Evolutionary conservation across 35 echinoderm and acorn worm species (phyloP).

Genomic region (Hemicentrotus pulcherrimus): DNA sequence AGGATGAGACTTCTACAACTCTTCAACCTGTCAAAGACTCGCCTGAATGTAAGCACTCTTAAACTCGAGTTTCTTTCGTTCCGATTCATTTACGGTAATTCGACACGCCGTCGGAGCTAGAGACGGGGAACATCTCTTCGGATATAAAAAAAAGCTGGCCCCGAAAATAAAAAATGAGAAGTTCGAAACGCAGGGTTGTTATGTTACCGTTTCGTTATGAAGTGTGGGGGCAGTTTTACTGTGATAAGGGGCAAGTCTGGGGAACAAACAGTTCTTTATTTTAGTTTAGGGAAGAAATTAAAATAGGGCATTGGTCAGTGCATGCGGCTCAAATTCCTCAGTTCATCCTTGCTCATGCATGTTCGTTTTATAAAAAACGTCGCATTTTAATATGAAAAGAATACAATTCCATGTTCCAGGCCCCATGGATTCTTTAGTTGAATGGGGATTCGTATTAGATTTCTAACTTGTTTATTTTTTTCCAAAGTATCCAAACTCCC

Average conservation of each 20-base stretch:
- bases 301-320: neutral
- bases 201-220: neutral
- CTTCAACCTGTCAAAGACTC: slow-evolving; percentile 48
- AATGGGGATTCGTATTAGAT: too few relatives aligned
- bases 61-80: slow-evolving; percentile 28
- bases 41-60: slow-evolving; percentile 15
- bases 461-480: too few relatives aligned
- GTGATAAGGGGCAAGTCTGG: neutral
- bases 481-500: too few relatives aligned
- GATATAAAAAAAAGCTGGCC: neutral
- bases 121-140: neutral
- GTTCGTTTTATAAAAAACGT: too few relatives aligned
- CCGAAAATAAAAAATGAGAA: neutral
- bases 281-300: neutral
- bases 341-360: too few relatives aligned
- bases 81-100: slow-evolving; percentile 47
- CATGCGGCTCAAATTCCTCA: too few relatives aligned
- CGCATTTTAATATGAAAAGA: too few relatives aligned
- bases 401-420: too few relatives aligned
- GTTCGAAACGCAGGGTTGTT: neutral
- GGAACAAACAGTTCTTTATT: neutral
- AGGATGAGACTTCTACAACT: slow-evolving; percentile 28
- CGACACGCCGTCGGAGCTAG: neutral
- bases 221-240: neutral
- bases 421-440: too few relatives aligned